Conservation (phyloP, 2,888 invertebrate genomes). For the Pinctada fucata region DNA sequence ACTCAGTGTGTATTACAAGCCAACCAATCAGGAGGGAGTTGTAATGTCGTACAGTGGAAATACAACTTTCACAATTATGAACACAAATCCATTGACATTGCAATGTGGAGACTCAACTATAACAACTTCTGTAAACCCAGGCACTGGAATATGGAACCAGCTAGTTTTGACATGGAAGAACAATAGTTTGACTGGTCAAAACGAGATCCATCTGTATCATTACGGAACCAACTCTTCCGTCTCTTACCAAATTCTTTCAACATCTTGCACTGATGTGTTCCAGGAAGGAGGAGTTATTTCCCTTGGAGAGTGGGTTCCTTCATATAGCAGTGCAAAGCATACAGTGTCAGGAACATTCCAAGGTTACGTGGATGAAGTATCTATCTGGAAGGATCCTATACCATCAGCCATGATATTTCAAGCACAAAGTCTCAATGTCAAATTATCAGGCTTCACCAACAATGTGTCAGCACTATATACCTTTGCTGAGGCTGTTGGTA, state of each 20-base stretch:
- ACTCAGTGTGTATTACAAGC: constrained; percentile 60
- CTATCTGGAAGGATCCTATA: constrained; percentile 58
- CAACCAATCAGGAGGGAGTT: constrained; percentile 50
- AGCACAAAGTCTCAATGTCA: constrained; percentile 55
- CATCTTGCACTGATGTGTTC: constrained; percentile 48
- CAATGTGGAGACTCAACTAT: constrained; percentile 44
- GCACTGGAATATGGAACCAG: constrained; percentile 58
- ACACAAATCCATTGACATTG: constrained; percentile 50
- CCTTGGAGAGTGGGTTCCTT: constrained; percentile 61
- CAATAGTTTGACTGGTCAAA: constrained; percentile 14
- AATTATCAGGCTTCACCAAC: constrained; percentile 53
- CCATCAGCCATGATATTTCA: constrained; percentile 57
- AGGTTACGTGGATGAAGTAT: constrained; percentile 60
- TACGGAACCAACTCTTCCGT: constrained; percentile 49
- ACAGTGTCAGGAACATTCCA: constrained; percentile 40
- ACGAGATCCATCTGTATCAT: constrained; percentile 54
- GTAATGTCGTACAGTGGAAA: constrained; percentile 55
- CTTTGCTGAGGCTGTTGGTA: constrained; percentile 59
- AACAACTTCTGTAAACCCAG: constrained; percentile 34
- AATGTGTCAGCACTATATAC: constrained; percentile 53
- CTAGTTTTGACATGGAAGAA: constrained; percentile 54
- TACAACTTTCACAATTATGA: constrained; percentile 55
- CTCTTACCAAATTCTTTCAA: constrained; percentile 47
- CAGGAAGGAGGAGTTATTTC: constrained; percentile 51
- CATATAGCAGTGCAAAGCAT: constrained; percentile 39